These are phyloP conservation scores for Caloenas nicobarica DNA, from an alignment of 2,113 vertebrate species.

Conservation along the genomic window DNA sequence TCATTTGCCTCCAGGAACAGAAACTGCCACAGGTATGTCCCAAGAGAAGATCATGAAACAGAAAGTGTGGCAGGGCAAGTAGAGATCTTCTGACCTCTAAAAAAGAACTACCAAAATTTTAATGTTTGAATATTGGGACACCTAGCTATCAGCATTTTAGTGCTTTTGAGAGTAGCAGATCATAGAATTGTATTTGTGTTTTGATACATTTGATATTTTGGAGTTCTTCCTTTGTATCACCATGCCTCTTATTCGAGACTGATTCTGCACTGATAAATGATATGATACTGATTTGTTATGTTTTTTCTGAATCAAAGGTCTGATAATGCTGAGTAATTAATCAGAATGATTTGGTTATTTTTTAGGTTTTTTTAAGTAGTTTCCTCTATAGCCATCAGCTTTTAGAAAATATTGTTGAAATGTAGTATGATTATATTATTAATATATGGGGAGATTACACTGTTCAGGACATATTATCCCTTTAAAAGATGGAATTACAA, in stretches of 20 bases:
- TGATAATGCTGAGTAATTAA: not conserved
- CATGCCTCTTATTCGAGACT: not conserved
- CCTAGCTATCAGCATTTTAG: not conserved
- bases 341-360: not conserved
- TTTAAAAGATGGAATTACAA: not conserved
- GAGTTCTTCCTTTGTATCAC: not conserved
- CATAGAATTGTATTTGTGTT: not conserved
- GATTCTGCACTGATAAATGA: not conserved
- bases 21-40: not conserved
- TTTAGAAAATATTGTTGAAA: not conserved
- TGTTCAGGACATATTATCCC: not conserved
- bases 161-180: not conserved
- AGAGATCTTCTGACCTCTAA: not conserved
- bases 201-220: not conserved
- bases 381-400: not conserved
- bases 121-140: not conserved
- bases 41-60: not conserved
- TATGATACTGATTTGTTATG: not conserved
- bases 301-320: not conserved
- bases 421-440: not conserved
- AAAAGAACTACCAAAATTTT: not conserved
- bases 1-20: not conserved
- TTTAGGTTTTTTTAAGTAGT: not conserved
- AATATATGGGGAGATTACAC: not conserved
- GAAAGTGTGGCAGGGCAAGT: not conserved